phyloP scores from a whole-genome alignment of 1,140 invertebrate genomes.

The Halictus rubicundus region DNA sequence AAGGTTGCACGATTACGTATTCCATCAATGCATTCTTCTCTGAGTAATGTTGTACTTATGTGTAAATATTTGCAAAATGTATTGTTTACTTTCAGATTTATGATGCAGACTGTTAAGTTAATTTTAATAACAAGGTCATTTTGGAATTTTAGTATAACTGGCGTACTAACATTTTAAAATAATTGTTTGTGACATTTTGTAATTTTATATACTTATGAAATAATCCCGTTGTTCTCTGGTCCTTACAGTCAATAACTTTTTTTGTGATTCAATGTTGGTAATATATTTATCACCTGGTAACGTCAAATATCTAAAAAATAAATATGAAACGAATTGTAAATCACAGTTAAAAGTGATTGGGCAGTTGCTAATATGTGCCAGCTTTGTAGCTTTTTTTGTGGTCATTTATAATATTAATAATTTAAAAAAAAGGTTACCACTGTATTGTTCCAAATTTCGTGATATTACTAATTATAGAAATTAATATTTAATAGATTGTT shows the following conservation, averaged over 20 bases:
- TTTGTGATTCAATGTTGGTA: slow-evolving; percentile 23
- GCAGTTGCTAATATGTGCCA: slow-evolving; percentile 41
- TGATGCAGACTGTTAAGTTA: slow-evolving; percentile 39
- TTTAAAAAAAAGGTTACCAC: slow-evolving; percentile 1
- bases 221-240: slow-evolving; percentile 38
- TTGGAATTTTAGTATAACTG: slow-evolving; percentile 36
- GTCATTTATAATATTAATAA: slow-evolving; percentile 12
- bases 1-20: slow-evolving; percentile 40
- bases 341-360: slow-evolving; percentile 46
- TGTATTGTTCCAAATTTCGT: neutral
- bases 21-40: slow-evolving; percentile 7
- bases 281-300: slow-evolving; percentile 40
- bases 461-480: slow-evolving; percentile 18
- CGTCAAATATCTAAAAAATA: slow-evolving; percentile 46
- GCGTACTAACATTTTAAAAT: slow-evolving; percentile 39
- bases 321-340: slow-evolving; percentile 53
- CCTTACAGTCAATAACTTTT: slow-evolving; percentile 23
- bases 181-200: slow-evolving; percentile 37
- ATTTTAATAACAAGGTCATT: slow-evolving; percentile 32
- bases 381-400: slow-evolving; percentile 18
- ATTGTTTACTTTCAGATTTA: slow-evolving; percentile 51
- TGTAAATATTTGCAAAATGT: slow-evolving; percentile 51
- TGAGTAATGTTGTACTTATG: slow-evolving; percentile 43
- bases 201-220: slow-evolving; percentile 42
- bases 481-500: slow-evolving; percentile 34